Evolutionary conservation across 2,797 vertebrate genomes (phyloP), one percentile per base, ranked within the genome.

Genomic region (Eutrigla gurnardus): DNA sequence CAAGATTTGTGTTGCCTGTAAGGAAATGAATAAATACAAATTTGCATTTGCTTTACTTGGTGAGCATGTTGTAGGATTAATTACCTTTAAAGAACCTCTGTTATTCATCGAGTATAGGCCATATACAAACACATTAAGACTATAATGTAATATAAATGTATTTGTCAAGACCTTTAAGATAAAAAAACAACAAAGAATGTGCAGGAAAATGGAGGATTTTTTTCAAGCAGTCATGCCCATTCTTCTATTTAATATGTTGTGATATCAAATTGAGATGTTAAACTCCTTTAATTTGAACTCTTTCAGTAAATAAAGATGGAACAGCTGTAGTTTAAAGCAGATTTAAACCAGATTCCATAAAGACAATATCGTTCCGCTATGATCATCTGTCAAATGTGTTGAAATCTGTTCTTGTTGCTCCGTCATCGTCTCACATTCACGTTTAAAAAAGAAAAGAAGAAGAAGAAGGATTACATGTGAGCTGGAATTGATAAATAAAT

Each of bases 401-500:
- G 33, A 75, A 54, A 67, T 62, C 33, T 45, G 35, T 36, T 42
- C 6, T 42, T 5, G 3, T 42, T n/a, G 6, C 60, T 73, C 64
- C 39, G 11, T 63, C 39, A 25, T 64, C 50, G 8, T 62, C 25
- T 43, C 58, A 61, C 12, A 61, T 13, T 43, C 18, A 5, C 2
- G 42, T 47, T 47, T 4, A 46, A 46, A 46, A 13, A 52, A 17
- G 18, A 13, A 40, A 72, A 1, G 36, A 42, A 5, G 52, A 43
- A 4, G 40, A 50, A 39, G 55, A 46, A 18, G 4, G 54, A 14
- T 6, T 15, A 42, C 47, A n/a, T 40, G 39, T 55, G 77, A 75
- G 70, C 73, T 65, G 70, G 66, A 69, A 72, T 63, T 64, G 66
- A 70, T 78, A 52, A 85, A 89, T 85, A 84, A 87, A 81, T 87